Evolutionary conservation across 2,888 invertebrate genomes (phyloP), one percentile per base, ranked within the genome.

Genomic region (Lasioglossum oenotherae): DNA sequence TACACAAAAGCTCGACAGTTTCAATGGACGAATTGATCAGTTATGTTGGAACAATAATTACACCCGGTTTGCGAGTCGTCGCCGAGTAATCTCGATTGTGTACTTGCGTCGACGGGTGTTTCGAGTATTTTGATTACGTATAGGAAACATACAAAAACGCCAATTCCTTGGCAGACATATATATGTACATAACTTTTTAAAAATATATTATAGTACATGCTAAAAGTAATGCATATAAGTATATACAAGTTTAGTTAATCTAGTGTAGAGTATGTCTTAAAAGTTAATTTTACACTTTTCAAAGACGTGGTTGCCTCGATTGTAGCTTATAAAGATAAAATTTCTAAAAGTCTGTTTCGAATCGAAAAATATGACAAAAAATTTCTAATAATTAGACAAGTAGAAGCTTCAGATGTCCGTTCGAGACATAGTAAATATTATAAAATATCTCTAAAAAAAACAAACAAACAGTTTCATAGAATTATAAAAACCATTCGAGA

Each of bases 1-100:
- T 79, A 92, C 89, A 92, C 92, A 92, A 92, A 95, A 95, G 94
- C 94, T 94, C 94, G 95, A 92, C 92, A 93, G 92, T 93, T 93
- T 93, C 92, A 90, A 92, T 94, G 94, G 94, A 94, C 94, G 94
- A 93, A 94, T 94, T 94, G 83, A 83, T 89, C 72, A 84, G 77
- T 86, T 79, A 87, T 85, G 74, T 85, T 82, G 89, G 89, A 89
- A 88, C 89, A 85, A 82, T 86, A 67, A 82, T 88, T 81, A 67
- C 72, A 74, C 74, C 57, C 67, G 78, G 44, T 57, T 49, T 53
- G 73, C 53, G 67, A 44, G 44, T 71, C 2, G 10, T 75, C 80
- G 82, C 77, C 74, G 80, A 78, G 71, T 74, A 53, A 73, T 80
- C 73, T 77, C 57, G 41, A 80, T 74, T 49, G 46, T 16, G 53